Percentiles rank a stretch among this genome's conserved stretches.
These are phyloP conservation scores for Loripinus fragilis DNA, from an alignment of 2,888 invertebrate genomes.

Conservation along the genomic window DNA sequence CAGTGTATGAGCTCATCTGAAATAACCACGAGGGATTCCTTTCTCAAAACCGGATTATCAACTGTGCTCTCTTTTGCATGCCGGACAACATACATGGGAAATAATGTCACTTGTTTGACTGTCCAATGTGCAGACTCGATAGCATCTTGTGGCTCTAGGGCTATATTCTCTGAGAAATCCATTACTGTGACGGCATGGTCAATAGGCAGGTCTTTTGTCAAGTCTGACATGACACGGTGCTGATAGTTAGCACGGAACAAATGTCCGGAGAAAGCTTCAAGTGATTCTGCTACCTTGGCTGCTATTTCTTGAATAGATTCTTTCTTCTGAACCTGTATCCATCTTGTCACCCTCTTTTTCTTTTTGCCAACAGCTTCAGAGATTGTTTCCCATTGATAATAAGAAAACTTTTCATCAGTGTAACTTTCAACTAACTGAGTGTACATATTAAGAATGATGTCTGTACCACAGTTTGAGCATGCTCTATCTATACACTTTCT, in stretches of 20 bases:
- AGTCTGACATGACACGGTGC: conserved; percentile 25
- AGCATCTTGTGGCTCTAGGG: conserved; percentile 45
- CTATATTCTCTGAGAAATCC: conserved; percentile 45
- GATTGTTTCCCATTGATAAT: conserved; percentile 33
- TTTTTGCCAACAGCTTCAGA: conserved; percentile 13
- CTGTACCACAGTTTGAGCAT: conserved; percentile 26
- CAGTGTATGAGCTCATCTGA: conserved; percentile 38
- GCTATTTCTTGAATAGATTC: conserved; percentile 16
- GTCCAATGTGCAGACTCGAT: conserved; percentile 48
- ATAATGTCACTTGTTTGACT: conserved; percentile 44
- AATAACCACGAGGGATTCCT: conserved; percentile 40
- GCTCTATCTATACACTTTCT: conserved; percentile 27
- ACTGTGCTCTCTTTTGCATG: conserved; percentile 30
- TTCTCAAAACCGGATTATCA: conserved; percentile 25
- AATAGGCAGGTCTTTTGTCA: conserved; percentile 29
- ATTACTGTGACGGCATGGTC: conserved; percentile 35
- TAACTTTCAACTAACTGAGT: background rate
- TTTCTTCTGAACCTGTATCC: conserved; percentile 37
- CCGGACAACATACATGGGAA: conserved; percentile 37
- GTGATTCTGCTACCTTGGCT: background rate
- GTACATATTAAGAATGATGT: conserved; percentile 6
- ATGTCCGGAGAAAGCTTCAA: conserved; percentile 28
- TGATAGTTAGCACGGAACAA: conserved; percentile 44
- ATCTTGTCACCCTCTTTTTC: conserved; percentile 17
- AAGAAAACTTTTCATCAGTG: conserved; percentile 12